These are phyloP conservation scores for Cyprinella venusta DNA, from an alignment of 2,797 vertebrate species.

Conservation along the genomic window DNA sequence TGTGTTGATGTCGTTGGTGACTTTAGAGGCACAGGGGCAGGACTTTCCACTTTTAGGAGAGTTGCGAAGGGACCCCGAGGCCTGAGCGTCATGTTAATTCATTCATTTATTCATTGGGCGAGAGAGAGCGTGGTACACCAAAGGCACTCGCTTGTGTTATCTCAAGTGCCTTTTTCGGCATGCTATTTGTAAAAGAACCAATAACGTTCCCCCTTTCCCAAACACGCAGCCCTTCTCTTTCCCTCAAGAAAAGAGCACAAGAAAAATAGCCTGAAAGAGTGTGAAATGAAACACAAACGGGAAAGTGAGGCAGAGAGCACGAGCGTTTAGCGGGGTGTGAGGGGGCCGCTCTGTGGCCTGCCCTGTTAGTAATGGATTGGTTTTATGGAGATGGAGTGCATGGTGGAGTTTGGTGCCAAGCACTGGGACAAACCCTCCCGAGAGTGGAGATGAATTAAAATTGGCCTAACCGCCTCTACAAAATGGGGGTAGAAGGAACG, in stretches of 20 bases:
- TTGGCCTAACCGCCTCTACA: not conserved
- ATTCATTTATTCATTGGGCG: conserved; percentile 61
- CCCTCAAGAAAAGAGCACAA: conserved; percentile 26
- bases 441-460: conserved; percentile 43
- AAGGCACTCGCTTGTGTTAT: conserved; percentile 52
- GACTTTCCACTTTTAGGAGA: conserved; percentile 58
- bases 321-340: conserved; percentile 43
- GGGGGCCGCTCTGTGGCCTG: conserved; percentile 19
- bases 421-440: conserved; percentile 17
- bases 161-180: conserved; percentile 48
- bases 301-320: conserved; percentile 37
- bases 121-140: conserved; percentile 45
- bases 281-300: conserved; percentile 45
- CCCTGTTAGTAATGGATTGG: conserved; percentile 44
- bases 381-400: conserved; percentile 57
- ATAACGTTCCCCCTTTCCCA: conserved; percentile 41
- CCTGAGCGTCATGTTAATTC: conserved; percentile 57
- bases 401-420: conserved; percentile 32
- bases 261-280: conserved; percentile 47
- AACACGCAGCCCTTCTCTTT: conserved; percentile 21
- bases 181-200: conserved; percentile 56
- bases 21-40: conserved; percentile 41
- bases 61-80: conserved; percentile 52
- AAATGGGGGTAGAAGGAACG: not conserved
- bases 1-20: conserved; percentile 43